phyloP scores from a whole-genome alignment of 2,888 invertebrate species.

The Dryomyza anilis region DNA sequence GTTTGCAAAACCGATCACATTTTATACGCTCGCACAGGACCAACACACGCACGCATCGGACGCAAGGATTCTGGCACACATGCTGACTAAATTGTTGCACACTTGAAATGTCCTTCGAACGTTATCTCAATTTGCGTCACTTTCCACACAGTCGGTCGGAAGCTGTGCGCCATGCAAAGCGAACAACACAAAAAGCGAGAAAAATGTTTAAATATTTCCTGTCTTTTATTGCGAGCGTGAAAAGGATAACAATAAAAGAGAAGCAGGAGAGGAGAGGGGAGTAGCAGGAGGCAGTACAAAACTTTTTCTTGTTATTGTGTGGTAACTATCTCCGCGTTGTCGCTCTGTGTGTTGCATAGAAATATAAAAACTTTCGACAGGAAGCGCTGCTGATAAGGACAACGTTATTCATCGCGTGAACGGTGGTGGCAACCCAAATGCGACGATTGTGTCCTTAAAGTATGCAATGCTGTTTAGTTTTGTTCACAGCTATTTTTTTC shows the following conservation, averaged over 20 bases:
- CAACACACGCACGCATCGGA: neutral
- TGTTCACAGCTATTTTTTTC: too few species aligned
- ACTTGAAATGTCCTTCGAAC: conserved; percentile 17
- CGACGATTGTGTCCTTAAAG: conserved; percentile 7
- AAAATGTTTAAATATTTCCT: conserved; percentile 24
- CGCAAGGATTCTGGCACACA: neutral
- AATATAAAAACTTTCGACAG: conserved; percentile 61
- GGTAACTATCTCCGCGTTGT: neutral
- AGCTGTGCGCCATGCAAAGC: neutral
- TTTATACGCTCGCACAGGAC: neutral
- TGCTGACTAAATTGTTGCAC: conserved; percentile 6
- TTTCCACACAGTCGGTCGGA: conserved; percentile 7
- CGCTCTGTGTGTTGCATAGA: conserved; percentile 26
- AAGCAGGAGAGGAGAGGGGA: neutral
- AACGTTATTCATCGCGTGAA: too few species aligned
- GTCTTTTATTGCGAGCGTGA: conserved; percentile 19
- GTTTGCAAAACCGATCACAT: neutral
- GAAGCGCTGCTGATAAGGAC: conserved; percentile 61
- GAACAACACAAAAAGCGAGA: neutral
- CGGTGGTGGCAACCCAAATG: too few species aligned
- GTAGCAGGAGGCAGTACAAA: neutral
- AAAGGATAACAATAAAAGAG: neutral
- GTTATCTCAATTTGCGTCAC: conserved; percentile 16
- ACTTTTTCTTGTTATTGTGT: neutral
- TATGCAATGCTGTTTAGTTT: too few species aligned